A percentile compares a stretch with the other conserved stretches of the same genome.
These are phyloP conservation scores for Bombus impatiens DNA, from an alignment of 1,140 invertebrate species.

Conservation along the genomic window DNA sequence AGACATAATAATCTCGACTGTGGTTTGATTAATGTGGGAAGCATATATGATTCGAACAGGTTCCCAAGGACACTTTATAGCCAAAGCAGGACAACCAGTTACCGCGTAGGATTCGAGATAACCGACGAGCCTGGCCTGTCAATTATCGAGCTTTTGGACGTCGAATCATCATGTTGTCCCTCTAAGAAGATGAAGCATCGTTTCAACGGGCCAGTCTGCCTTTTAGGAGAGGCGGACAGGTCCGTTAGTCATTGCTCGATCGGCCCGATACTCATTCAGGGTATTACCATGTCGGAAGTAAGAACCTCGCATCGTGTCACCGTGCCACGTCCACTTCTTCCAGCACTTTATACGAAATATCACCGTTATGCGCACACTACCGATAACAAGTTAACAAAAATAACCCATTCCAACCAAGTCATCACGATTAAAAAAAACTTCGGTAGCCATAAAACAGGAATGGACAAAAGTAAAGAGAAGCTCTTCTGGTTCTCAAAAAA, in stretches of 20 bases:
- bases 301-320: constrained; percentile 30
- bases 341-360: constrained; percentile 15
- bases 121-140: constrained; percentile 59
- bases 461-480: background rate
- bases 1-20: background rate
- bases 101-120: constrained; percentile 44
- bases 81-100: constrained; percentile 21
- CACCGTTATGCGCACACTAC: constrained; percentile 11
- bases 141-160: constrained; percentile 71
- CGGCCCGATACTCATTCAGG: constrained; percentile 39
- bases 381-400: background rate
- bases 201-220: constrained; percentile 63
- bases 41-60: background rate
- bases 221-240: constrained; percentile 67
- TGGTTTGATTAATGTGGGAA: background rate
- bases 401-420: background rate
- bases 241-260: constrained; percentile 65
- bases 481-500: background rate
- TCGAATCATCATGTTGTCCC: constrained; percentile 62
- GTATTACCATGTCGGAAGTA: constrained; percentile 62
- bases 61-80: constrained; percentile 44
- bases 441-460: background rate
- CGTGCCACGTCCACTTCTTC: background rate
- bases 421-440: background rate
- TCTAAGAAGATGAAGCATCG: constrained; percentile 74